Conservation (phyloP, 1,140 invertebrate species). For the Platyscapa corneri region DNA sequence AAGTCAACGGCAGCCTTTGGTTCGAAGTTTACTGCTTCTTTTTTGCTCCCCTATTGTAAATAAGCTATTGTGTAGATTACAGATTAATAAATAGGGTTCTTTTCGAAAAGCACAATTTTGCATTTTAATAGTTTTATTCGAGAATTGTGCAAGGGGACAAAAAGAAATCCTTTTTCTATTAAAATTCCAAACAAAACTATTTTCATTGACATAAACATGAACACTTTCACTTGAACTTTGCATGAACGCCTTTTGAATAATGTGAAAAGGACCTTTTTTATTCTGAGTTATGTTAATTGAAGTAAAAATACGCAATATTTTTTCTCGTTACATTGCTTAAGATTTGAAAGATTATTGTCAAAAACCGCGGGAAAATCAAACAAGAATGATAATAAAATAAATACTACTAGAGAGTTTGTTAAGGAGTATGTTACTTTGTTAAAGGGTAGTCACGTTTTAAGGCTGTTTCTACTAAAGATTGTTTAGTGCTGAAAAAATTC, state of each 20-base stretch:
- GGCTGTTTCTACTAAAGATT: neutral
- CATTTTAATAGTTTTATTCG: neutral
- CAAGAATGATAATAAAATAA: neutral
- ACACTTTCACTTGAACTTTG: neutral
- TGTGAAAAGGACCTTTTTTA: neutral
- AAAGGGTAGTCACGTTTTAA: neutral
- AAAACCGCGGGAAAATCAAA: neutral
- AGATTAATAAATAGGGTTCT: conserved; percentile 26
- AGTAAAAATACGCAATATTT: conserved; percentile 11
- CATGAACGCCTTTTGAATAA: neutral
- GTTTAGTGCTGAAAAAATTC: neutral
- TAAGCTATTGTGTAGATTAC: conserved; percentile 1
- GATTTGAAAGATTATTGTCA: conserved; percentile 3
- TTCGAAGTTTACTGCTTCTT: conserved; percentile 58
- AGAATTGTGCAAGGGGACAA: conserved; percentile 5
- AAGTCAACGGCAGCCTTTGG: conserved; percentile 62
- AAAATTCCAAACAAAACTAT: neutral
- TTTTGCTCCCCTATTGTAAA: conserved; percentile 54
- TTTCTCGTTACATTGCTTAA: conserved; percentile 11
- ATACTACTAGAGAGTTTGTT: neutral
- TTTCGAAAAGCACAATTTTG: neutral
- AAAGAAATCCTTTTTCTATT: neutral
- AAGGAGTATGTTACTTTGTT: neutral
- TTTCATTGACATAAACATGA: neutral
- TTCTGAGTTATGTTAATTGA: neutral